A percentile compares a stretch with the other conserved stretches of the same genome.
Evolutionary conservation across 2,888 invertebrate genomes (phyloP).

Genomic region (Andrena haemorrhoa): DNA sequence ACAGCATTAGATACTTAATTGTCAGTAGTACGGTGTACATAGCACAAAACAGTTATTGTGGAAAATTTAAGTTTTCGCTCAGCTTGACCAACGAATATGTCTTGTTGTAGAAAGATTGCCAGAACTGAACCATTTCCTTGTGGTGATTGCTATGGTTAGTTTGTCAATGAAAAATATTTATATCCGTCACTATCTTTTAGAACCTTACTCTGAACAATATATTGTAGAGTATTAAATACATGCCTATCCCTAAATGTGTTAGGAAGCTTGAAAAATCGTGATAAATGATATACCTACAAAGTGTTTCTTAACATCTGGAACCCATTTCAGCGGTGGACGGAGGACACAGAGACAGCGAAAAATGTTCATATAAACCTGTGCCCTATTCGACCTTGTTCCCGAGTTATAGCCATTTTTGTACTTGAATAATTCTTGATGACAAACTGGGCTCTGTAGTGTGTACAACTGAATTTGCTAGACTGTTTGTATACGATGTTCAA

Average conservation of each 20-base stretch:
- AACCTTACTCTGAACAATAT: neutral
- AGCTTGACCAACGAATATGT: conserved; percentile 65
- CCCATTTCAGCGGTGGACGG: neutral
- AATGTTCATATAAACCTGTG: too few species aligned
- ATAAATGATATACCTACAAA: neutral
- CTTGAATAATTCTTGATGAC: too few species aligned
- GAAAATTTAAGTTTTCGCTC: conserved; percentile 20
- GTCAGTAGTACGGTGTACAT: conserved; percentile 42
- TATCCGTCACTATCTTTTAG: neutral
- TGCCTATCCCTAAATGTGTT: too few species aligned
- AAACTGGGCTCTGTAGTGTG: too few species aligned
- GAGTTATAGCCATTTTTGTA: too few species aligned
- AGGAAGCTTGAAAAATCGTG: neutral
- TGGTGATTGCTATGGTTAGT: conserved; percentile 75
- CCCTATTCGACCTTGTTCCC: too few species aligned
- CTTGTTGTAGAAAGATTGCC: conserved; percentile 66
- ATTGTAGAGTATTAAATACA: neutral
- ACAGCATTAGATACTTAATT: conserved; percentile 1
- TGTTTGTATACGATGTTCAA: too few species aligned
- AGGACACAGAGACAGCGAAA: too few species aligned
- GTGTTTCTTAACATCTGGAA: neutral
- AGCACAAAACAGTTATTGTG: conserved; percentile 20
- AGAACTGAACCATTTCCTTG: conserved; percentile 60
- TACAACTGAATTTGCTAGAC: too few species aligned
- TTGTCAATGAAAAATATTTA: neutral